phyloP scores from a whole-genome alignment of 30 jellyfish, hydroid and myxozoan genomes.

The Nemopilema nomurai region DNA sequence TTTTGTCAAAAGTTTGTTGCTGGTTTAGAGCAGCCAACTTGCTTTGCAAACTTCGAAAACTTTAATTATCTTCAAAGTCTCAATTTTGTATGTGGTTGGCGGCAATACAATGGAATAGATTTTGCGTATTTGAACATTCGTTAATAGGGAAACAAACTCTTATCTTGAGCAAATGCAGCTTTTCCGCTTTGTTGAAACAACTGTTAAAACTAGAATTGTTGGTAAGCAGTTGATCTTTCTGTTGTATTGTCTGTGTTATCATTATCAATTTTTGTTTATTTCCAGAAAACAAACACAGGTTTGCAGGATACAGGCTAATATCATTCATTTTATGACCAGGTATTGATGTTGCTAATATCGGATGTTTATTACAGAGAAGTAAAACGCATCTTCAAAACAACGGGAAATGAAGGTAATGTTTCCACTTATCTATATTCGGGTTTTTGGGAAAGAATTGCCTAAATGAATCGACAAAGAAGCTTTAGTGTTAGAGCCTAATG shows the following conservation, averaged over 20 bases:
- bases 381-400: background rate
- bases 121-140: background rate
- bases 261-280: background rate
- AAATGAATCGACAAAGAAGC: too few relatives aligned
- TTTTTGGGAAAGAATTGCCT: too few relatives aligned
- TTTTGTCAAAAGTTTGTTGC: too few relatives aligned
- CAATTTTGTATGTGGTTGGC: background rate
- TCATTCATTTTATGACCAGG: background rate
- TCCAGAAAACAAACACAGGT: background rate
- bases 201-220: background rate
- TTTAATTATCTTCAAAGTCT: background rate
- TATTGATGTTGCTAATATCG: background rate
- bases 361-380: too few relatives aligned
- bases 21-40: too few relatives aligned
- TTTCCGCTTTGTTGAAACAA: background rate
- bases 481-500: too few relatives aligned
- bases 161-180: constrained; percentile 1
- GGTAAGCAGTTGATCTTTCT: background rate
- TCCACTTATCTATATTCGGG: too few relatives aligned
- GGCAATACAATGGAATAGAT: background rate
- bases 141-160: background rate
- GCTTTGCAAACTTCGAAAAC: background rate
- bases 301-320: background rate
- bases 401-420: background rate
- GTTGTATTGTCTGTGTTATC: background rate